Evolutionary conservation across 2,888 invertebrate genomes (phyloP), one percentile per base, ranked within the genome.

Genomic region (Drosophila yooni): DNA sequence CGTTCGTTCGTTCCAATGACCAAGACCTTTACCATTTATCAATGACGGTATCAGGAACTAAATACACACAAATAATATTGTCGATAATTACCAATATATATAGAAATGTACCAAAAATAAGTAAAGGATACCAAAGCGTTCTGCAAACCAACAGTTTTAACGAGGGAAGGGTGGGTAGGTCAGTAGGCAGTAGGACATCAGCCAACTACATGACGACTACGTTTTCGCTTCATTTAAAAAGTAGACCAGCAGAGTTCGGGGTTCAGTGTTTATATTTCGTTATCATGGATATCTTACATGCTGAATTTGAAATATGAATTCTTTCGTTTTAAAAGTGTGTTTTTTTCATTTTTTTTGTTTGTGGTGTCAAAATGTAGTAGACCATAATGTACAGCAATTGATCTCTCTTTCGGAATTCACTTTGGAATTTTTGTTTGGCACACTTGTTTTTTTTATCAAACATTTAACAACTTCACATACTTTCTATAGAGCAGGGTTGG

Each of bases 21-120:
- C 71, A 65, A 70, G 73, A 74, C 72, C 72, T 70, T 81, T 91
- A 91, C 95, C 95, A 96, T 94, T 95, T 95, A 94, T 95, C 95
- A 94, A 95, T 92, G 94, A 96, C 95, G 94, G 93, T 94, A 93
- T 96, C 96, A 94, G 95, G 95, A 95, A 94, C 96, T 96, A 95
- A 93, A 95, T 63, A 64, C 29, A 65, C 64, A 46, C 43, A 70
- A 57, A 86, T 53, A 76, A 80, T 69, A 79, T 58, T 65, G 29
- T 68, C 51, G 58, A 74, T 69, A 74, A 76, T 66, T 88, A 78
- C 58, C 70, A 76, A 57, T 53, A 60, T 33, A 33, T 31, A 18
- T 31, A n/a, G 25, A 15, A 48, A 36, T 46, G 43, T 33, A 36
- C 40, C 21, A 57, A 57, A 21, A 21, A 10, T 15, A 52, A 67